These are phyloP conservation scores for Monoplex corrugatus DNA, from an alignment of 2,888 invertebrate genomes.

Conservation along the genomic window DNA sequence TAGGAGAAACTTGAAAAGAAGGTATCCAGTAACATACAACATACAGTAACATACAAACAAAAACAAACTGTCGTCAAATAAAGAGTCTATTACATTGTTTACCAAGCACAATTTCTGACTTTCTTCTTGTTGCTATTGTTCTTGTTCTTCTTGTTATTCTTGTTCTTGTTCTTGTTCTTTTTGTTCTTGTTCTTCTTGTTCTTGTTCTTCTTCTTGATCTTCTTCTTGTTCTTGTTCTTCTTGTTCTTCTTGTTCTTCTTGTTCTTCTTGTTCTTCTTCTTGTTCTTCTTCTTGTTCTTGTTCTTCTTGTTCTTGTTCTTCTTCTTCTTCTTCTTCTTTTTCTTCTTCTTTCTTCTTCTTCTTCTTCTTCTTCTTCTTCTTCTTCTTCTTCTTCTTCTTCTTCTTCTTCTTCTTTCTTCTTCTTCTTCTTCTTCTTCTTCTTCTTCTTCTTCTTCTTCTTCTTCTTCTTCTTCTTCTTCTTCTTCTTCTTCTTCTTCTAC, in stretches of 20 bases:
- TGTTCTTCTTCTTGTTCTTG: not conserved
- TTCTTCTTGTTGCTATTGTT: not conserved
- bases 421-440: constrained; percentile 11
- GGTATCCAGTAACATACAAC: not conserved
- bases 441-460: constrained; percentile 20
- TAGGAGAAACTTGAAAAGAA: too few relatives aligned
- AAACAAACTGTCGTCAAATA: too few relatives aligned
- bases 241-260: not conserved
- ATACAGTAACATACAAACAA: not conserved
- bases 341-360: not conserved
- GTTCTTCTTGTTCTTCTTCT: not conserved
- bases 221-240: not conserved
- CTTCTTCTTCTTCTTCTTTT: not conserved
- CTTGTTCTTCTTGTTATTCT: not conserved
- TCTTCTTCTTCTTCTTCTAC: not conserved
- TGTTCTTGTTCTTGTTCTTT: not conserved
- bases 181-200: not conserved
- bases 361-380: not conserved
- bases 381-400: constrained; percentile 15
- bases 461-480: not conserved
- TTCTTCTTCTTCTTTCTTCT: not conserved
- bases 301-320: not conserved
- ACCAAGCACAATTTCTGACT: too few relatives aligned
- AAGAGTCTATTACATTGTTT: too few relatives aligned
- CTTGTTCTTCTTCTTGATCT: not conserved